Evolutionary conservation across 2,888 invertebrate species (phyloP), one percentile per base, ranked within the genome.

Genomic region (Stegana nigrithorax): DNA sequence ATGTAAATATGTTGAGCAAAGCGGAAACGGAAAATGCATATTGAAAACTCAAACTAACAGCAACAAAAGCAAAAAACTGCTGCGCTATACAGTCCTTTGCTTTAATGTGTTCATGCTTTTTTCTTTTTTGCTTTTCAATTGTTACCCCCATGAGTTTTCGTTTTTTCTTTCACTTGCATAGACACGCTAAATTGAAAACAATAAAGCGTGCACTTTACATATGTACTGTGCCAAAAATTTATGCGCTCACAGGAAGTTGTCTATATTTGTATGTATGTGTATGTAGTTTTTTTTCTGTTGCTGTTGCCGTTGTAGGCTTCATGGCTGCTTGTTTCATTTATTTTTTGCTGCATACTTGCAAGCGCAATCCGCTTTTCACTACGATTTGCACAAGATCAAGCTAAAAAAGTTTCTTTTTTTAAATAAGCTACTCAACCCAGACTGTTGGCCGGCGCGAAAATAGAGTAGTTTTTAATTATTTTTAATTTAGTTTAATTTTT

Each of bases 1-100:
- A 55, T 36, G 21, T 10, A n/a, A n/a, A n/a, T n/a, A 32, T 29
- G 19, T 32, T 6, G 63, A 47, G 59, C 42, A 58, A 50, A 51
- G n/a, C n/a, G 32, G 12, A 26, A 62, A 44, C 36, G 56, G 58
- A 57, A 42, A 17, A 50, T 39, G 29, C 36, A 39, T 27, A 12
- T 26, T 14, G 39, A 39, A 26, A 53, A 25, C n/a, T n/a, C n/a
- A n/a, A n/a, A 4, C 29, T 14, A 59, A 61, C 39, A 45, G 29
- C 8, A 50, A 47, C 19, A 25, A 36, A 47, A 61, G 47, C 17
- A 44, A 12, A 61, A 23, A 36, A 56, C 42, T 10, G 39, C 10
- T n/a, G n/a, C n/a, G n/a, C n/a, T n/a, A n/a, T 36, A n/a, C n/a
- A 4, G 36, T 10, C 10, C 36, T n/a, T 36, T 45, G 6, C 7